Evolutionary conservation across 2,797 vertebrate species (phyloP).

Genomic region (Octomys mimax): DNA sequence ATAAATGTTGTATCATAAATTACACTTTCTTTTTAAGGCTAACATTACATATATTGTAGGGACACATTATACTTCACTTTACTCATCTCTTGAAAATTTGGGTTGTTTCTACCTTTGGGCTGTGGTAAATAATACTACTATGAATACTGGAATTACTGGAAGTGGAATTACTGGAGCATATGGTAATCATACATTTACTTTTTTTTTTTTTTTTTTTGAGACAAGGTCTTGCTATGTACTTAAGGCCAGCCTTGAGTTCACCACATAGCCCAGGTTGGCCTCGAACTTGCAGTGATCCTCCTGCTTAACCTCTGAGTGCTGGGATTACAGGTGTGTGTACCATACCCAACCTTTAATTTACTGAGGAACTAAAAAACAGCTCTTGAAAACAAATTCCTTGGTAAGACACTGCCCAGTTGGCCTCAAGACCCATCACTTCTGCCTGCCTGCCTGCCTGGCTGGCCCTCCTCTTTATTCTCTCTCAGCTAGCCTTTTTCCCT

Average conservation of each 20-base stretch:
- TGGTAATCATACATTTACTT: slow-evolving; percentile 14
- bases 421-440: background rate
- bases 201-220: too few relatives aligned
- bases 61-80: slow-evolving; percentile 11
- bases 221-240: too few relatives aligned
- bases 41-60: background rate
- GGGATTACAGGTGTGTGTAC: too few relatives aligned
- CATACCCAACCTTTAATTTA: slow-evolving; percentile 27
- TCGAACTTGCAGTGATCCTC: too few relatives aligned
- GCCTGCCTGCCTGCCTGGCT: background rate
- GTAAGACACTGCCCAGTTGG: background rate
- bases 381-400: slow-evolving; percentile 57
- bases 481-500: background rate
- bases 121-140: background rate
- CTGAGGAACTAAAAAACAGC: slow-evolving; percentile 28
- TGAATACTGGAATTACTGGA: background rate
- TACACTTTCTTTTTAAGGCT: slow-evolving; percentile 51
- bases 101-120: slow-evolving; percentile 25
- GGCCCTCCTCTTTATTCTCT: background rate
- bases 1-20: background rate
- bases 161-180: slow-evolving; percentile 45
- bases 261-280: too few relatives aligned
- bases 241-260: too few relatives aligned
- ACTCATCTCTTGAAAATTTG: slow-evolving; percentile 21
- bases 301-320: too few relatives aligned